These are phyloP conservation scores for Peromyscus nudipes DNA, from an alignment of 2,797 vertebrate species.

Conservation along the genomic window DNA sequence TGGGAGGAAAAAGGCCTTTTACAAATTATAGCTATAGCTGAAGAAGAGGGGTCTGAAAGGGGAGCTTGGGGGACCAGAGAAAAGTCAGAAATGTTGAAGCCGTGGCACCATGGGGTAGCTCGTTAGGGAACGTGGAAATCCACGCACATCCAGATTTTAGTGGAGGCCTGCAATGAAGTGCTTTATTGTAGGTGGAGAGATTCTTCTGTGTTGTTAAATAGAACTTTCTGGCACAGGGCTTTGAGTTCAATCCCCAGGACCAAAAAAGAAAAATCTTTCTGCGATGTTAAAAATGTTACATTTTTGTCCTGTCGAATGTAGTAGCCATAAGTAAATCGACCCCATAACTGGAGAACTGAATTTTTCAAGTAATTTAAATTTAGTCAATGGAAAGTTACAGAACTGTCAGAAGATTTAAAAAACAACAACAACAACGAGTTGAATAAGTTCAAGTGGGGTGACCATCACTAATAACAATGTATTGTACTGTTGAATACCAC, in stretches of 20 bases:
- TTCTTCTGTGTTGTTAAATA: background rate
- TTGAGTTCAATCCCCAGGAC: background rate
- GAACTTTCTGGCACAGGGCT: background rate
- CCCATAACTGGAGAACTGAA: background rate
- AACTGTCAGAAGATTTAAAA: background rate
- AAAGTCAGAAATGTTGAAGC: background rate
- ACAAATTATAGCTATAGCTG: background rate
- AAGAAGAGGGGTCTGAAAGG: background rate
- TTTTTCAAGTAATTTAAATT: slow-evolving; percentile 29
- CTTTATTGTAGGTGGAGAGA: background rate
- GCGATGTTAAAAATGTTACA: background rate
- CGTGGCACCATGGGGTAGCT: background rate
- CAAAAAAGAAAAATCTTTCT: background rate
- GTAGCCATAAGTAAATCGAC: background rate
- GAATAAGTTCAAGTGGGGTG: background rate
- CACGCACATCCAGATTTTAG: background rate
- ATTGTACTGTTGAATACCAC: background rate
- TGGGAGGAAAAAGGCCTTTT: background rate
- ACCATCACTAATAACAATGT: background rate
- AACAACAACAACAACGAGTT: background rate
- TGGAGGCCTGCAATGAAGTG: background rate
- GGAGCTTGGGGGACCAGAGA: background rate
- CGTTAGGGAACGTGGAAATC: background rate
- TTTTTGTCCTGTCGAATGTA: background rate
- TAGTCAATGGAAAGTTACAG: background rate